Evolutionary conservation across 2,888 invertebrate genomes (phyloP), one percentile per base, ranked within the genome.

Genomic region (Choreutis nemorana): DNA sequence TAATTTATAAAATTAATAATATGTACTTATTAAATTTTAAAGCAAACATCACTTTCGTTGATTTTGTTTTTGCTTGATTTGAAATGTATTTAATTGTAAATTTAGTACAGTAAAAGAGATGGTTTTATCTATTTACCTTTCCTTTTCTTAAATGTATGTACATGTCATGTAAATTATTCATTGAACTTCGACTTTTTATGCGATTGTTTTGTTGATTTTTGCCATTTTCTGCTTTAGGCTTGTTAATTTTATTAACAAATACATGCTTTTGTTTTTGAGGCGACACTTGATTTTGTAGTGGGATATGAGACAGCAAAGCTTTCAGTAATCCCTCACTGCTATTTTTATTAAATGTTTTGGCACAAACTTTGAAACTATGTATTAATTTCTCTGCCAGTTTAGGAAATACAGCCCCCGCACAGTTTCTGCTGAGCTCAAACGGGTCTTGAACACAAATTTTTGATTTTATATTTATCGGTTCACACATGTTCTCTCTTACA

Each of bases 401-500:
- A 1, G 39, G 35, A 21, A 31, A 45, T 1, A 80, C 54, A 4
- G 44, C 46, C 2, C 37, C 37, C 0, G 78, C 53, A 22, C 80
- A 49, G 44, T 85, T 87, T 29, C 72, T 65, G 27, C 52, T 62
- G 23, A 83, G 81, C 37, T 85, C 83, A 36, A 85, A 83, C 0
- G 86, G 84, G 58, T 87, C 87, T 52, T 87, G 86, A 4, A 87
- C 35, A 37, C 83, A 84, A 32, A 85, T 55, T 1, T 54, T 37
- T 2, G 57, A 45, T 7, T 67, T 48, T 0, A 54, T 36, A 32
- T 52, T 57, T 7, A 82, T 39, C 0, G 54, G 42, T 30, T 39
- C 37, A 31, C 50, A 48, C 6, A 38, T 4, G n/a, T 51, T 40
- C 2, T 35, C 32, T 5, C 23, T 22, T 2, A 66, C 28, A 34